phyloP scores from a whole-genome alignment of 2,113 vertebrate genomes.

The Pollimyrus isidori region DNA sequence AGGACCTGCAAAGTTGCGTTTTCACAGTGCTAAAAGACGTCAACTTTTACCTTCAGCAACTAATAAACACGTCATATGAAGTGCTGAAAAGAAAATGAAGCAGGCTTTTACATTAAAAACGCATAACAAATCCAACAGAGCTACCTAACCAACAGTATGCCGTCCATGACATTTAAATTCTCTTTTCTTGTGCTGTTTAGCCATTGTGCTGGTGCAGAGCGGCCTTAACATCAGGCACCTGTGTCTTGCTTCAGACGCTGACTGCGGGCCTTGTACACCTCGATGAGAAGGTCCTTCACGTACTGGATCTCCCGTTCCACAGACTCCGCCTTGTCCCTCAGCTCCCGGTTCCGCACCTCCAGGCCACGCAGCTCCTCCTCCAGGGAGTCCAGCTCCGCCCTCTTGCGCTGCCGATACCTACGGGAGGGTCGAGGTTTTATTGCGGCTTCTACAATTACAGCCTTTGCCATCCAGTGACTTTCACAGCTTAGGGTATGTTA shows the following conservation, averaged over 20 bases:
- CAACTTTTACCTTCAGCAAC: conserved; percentile 23
- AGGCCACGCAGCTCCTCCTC: conserved; percentile 82
- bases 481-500: not conserved
- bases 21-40: conserved; percentile 65
- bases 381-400: conserved; percentile 80
- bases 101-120: conserved; percentile 16
- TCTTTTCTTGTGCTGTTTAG: conserved; percentile 30
- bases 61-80: conserved; percentile 32
- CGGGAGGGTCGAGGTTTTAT: not conserved
- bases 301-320: conserved; percentile 89
- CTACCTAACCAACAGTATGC: conserved; percentile 57
- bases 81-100: conserved; percentile 24
- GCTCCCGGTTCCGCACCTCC: conserved; percentile 79
- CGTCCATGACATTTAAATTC: conserved; percentile 37
- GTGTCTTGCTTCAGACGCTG: conserved; percentile 73
- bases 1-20: conserved; percentile 32
- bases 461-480: not conserved
- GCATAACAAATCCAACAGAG: conserved; percentile 12
- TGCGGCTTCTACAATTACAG: not conserved
- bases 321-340: conserved; percentile 81
- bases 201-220: conserved; percentile 37
- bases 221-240: conserved; percentile 53
- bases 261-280: conserved; percentile 88
- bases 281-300: conserved; percentile 85
- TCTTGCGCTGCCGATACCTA: conserved; percentile 83